Evolutionary conservation across 1,140 invertebrate species (phyloP), one percentile per base, ranked within the genome.

Genomic region (Whitmania pigra): DNA sequence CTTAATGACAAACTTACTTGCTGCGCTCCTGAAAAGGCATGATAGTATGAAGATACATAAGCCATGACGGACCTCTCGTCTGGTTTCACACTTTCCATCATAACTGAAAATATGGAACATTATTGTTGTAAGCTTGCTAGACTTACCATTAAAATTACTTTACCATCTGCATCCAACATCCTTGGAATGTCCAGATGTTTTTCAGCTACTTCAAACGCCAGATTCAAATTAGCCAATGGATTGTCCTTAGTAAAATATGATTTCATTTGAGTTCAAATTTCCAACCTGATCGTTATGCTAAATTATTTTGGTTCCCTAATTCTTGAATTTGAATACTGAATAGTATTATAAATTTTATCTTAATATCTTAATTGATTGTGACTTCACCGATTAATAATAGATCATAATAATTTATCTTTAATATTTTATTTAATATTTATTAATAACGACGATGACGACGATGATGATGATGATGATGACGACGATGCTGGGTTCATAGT

Each of bases 111-210:
- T 63, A 20, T 11, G 29, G 18, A n/a, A 15, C 22, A 25, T 22
- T 63, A 2, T 63, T 13, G 20, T 4, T 7, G 22, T 25, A 63
- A 15, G 29, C 11, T 2, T 15, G 22, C 11, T 15, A 2, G 3
- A 63, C 11, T 25, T 25, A 31, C 25, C n/a, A 68, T 40, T 36
- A 68, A 31, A 70, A 49, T 22, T 22, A 74, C 73, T 85, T 86
- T 87, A 98, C 96, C 96, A 87, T 99, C 96, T 80, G 96, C 93
- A 87, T 99, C 96, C 88, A 99, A 94, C 96, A 99, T 99, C 84
- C 93, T 88, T 77, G 96, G 96, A 86, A 99, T 99, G 87, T 99
- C 95, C 77, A 99, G 87, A 84, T 99, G 95, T 83, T 98, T 98
- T 86, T 99, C 96, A 81, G 96, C 96, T 79, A 99, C 92, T 85